phyloP scores from a whole-genome alignment of 2,113 vertebrate genomes.

The Erinaceus europaeus region DNA sequence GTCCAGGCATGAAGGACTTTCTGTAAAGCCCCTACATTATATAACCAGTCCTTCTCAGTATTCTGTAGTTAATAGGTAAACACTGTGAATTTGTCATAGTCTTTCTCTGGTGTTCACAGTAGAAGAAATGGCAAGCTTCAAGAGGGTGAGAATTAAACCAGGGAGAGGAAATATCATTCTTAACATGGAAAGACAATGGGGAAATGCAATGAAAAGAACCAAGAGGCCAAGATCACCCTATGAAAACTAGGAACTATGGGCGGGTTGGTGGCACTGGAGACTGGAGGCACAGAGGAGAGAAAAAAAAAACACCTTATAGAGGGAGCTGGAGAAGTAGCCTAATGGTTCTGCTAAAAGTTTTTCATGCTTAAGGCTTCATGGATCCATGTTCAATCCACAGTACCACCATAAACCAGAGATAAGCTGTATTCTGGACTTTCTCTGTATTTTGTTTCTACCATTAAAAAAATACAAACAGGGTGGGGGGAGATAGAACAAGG shows the following conservation, averaged over 20 bases:
- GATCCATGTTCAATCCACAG: too few relatives aligned
- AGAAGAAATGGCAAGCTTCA: not conserved
- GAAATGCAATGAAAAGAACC: not conserved
- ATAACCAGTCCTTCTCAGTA: not conserved
- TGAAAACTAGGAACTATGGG: not conserved
- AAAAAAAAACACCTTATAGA: not conserved
- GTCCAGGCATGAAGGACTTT: too few relatives aligned
- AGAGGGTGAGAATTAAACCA: not conserved
- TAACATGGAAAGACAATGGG: not conserved
- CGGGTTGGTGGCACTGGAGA: not conserved
- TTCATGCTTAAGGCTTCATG: too few relatives aligned
- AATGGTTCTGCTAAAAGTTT: too few relatives aligned
- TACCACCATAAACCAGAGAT: too few relatives aligned
- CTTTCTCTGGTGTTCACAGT: not conserved
- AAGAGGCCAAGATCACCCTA: not conserved
- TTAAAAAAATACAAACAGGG: too few relatives aligned
- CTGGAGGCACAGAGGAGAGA: not conserved
- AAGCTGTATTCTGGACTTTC: too few relatives aligned
- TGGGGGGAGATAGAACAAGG: too few relatives aligned
- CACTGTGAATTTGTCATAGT: not conserved
- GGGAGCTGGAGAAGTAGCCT: not conserved
- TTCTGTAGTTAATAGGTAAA: not conserved
- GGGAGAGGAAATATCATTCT: not conserved
- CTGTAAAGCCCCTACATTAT: too few relatives aligned
- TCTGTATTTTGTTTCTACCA: too few relatives aligned